These are phyloP conservation scores for Danio tinwini DNA, from an alignment of 2,797 vertebrate species.

Conservation along the genomic window DNA sequence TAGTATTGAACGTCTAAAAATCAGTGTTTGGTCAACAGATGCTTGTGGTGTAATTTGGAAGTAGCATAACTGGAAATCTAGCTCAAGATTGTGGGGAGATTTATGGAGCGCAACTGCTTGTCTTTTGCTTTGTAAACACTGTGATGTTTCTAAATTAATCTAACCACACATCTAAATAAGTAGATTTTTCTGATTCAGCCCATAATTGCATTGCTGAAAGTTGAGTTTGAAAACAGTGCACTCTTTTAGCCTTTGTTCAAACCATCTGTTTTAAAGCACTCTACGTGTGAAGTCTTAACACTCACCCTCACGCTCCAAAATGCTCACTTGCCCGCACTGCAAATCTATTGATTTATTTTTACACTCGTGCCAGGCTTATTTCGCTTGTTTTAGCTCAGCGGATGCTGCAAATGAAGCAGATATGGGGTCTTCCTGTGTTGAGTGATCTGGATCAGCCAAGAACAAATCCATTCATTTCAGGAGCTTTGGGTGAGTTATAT, in stretches of 20 bases:
- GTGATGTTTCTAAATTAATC: conserved; percentile 27
- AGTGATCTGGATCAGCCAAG: conserved; percentile 16
- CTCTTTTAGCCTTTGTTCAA: conserved; percentile 2
- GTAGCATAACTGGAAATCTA: conserved; percentile 20
- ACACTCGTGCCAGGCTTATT: conserved; percentile 5
- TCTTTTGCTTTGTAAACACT: conserved; percentile 23
- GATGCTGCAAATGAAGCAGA: conserved; percentile 16
- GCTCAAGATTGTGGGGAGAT: background rate
- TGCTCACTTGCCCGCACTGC: background rate
- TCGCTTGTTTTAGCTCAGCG: conserved; percentile 29
- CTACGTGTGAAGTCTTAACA: conserved; percentile 34
- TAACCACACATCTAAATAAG: conserved; percentile 29
- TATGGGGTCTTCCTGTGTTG: conserved; percentile 22
- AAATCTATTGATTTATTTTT: conserved; percentile 40
- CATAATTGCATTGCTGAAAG: background rate
- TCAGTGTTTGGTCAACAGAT: conserved; percentile 37
- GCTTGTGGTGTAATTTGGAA: conserved; percentile 25
- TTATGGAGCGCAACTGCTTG: conserved; percentile 19
- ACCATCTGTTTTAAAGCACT: conserved; percentile 27
- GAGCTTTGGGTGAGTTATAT: conserved; percentile 37
- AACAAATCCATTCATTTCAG: conserved; percentile 28
- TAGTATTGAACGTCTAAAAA: conserved; percentile 6
- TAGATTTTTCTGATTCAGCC: conserved; percentile 14
- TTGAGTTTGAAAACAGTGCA: conserved; percentile 7
- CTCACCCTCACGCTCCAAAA: conserved; percentile 1